phyloP scores from a whole-genome alignment of 2,113 vertebrate genomes.

The Garra rufa region DNA sequence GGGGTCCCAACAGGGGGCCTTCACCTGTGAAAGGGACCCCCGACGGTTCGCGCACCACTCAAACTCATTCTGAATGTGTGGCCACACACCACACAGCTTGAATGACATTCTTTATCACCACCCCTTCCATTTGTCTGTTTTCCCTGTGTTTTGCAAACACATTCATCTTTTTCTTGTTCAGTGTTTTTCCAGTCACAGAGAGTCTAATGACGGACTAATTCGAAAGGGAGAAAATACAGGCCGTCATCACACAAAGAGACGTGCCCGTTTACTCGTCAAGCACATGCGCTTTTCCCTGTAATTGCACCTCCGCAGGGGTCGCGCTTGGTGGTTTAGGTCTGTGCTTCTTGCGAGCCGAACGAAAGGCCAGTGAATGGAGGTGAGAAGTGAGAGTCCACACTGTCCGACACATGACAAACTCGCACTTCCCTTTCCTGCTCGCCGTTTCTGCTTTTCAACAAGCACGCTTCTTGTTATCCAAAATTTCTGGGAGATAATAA shows the following conservation, averaged over 20 bases:
- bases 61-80: constrained; percentile 68
- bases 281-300: constrained; percentile 34
- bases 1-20: constrained; percentile 71
- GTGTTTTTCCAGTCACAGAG: constrained; percentile 44
- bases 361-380: constrained; percentile 10
- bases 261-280: constrained; percentile 45
- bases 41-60: constrained; percentile 71
- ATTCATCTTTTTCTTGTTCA: constrained; percentile 53
- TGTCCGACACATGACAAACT: constrained; percentile 25
- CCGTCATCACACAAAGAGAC: constrained; percentile 48
- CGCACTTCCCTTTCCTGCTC: constrained; percentile 59
- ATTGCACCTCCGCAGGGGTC: constrained; percentile 32
- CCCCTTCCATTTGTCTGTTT: constrained; percentile 52
- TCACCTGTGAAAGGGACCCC: constrained; percentile 80
- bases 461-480: not conserved
- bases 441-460: constrained; percentile 21
- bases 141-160: constrained; percentile 62
- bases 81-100: constrained; percentile 58
- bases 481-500: not conserved
- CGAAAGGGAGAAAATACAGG: constrained; percentile 49
- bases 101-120: constrained; percentile 55
- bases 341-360: not conserved
- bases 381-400: constrained; percentile 47
- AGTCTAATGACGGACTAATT: constrained; percentile 52
- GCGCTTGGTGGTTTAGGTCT: constrained; percentile 3